A percentile compares a stretch with the other conserved stretches of the same genome.
phyloP scores from a whole-genome alignment of 2,888 invertebrate genomes.

The Augiades crinisus region DNA sequence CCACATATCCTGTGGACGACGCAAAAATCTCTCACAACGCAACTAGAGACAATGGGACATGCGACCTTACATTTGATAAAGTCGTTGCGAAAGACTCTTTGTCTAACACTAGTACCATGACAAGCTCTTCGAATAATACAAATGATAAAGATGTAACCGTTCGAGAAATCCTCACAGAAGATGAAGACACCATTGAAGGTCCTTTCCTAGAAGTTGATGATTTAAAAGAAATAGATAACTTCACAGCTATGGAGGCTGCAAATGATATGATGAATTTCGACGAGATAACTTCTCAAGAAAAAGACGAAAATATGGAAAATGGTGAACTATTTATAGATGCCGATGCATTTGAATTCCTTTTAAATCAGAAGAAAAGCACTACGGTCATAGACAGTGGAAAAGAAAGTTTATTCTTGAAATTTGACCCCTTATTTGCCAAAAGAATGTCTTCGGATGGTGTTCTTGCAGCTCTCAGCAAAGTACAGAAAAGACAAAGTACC shows the following conservation, averaged over 20 bases:
- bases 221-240: conserved; percentile 42
- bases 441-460: conserved; percentile 61
- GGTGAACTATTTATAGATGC: conserved; percentile 73
- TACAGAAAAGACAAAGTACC: conserved; percentile 58
- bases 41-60: not conserved
- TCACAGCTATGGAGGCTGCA: conserved; percentile 41
- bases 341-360: conserved; percentile 67
- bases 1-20: conserved; percentile 19
- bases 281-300: conserved; percentile 45
- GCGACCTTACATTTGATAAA: conserved; percentile 2
- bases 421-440: conserved; percentile 70
- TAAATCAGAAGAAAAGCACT: conserved; percentile 65
- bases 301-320: conserved; percentile 49
- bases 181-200: conserved; percentile 71
- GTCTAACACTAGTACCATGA: conserved; percentile 41
- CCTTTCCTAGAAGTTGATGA: conserved; percentile 67
- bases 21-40: conserved; percentile 41
- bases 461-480: conserved; percentile 51
- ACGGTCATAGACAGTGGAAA: conserved; percentile 66
- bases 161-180: conserved; percentile 62
- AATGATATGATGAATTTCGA: conserved; percentile 56
- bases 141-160: conserved; percentile 53
- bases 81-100: conserved; percentile 37
- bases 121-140: conserved; percentile 48
- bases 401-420: conserved; percentile 73